Evolutionary conservation across 2,888 invertebrate genomes (phyloP).

Genomic region (Megalurothrips usitatus): DNA sequence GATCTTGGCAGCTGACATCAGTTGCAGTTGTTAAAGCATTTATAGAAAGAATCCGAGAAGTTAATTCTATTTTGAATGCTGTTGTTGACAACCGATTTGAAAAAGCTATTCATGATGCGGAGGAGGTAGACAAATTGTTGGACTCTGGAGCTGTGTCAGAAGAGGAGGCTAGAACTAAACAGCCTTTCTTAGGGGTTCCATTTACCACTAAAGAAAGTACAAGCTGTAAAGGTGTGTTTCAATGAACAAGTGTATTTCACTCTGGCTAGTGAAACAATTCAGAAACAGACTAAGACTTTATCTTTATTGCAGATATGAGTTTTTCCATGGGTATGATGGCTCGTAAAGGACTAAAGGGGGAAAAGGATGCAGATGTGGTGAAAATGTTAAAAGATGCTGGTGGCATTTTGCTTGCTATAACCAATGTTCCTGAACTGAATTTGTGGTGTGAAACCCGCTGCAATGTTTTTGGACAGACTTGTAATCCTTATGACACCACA

Average conservation of each 20-base stretch:
- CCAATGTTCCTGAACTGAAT: constrained; percentile 92
- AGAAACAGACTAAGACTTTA: neutral
- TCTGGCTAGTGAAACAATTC: neutral
- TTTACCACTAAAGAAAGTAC: constrained; percentile 90
- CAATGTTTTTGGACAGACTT: constrained; percentile 79
- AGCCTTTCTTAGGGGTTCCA: constrained; percentile 86
- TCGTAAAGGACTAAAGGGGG: constrained; percentile 58
- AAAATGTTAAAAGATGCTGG: constrained; percentile 69
- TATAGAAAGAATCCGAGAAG: constrained; percentile 69
- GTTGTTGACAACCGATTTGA: constrained; percentile 76
- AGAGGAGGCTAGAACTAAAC: constrained; percentile 56
- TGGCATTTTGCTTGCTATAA: constrained; percentile 78
- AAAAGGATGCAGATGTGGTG: constrained; percentile 75
- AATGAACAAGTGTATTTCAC: neutral
- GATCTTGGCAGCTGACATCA: constrained; percentile 52
- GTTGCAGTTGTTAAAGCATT: constrained; percentile 67
- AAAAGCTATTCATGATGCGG: constrained; percentile 73
- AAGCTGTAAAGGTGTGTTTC: constrained; percentile 60
- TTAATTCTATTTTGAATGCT: constrained; percentile 74
- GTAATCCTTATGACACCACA: constrained; percentile 85
- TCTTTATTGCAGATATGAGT: constrained; percentile 46
- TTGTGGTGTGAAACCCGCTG: constrained; percentile 90
- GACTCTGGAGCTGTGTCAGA: constrained; percentile 55
- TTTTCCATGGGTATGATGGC: constrained; percentile 63
- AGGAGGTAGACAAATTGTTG: constrained; percentile 64